These are phyloP conservation scores for Hydroisotoma schaefferi DNA, from an alignment of 2,888 invertebrate species.

Conservation along the genomic window DNA sequence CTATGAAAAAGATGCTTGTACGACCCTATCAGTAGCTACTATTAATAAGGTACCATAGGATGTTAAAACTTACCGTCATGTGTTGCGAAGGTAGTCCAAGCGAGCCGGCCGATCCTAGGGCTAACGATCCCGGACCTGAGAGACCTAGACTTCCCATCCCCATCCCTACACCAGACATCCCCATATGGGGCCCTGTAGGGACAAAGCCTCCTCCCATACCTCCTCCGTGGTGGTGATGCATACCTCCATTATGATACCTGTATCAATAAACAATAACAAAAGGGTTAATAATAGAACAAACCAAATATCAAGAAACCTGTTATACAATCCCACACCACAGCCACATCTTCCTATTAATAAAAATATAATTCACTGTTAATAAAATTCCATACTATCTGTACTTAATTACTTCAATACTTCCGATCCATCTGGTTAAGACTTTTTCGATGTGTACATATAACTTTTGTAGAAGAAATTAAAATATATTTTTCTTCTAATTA, in stretches of 20 bases:
- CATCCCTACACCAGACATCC: constrained; percentile 49
- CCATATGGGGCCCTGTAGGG: constrained; percentile 57
- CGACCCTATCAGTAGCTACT: constrained; percentile 4
- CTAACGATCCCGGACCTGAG: constrained; percentile 51
- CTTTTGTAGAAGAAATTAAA: too few relatives aligned
- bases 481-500: too few relatives aligned
- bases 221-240: constrained; percentile 49
- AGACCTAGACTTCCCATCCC: constrained; percentile 48
- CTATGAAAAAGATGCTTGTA: not conserved
- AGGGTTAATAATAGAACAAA: too few relatives aligned
- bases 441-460: too few relatives aligned
- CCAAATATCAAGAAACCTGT: too few relatives aligned
- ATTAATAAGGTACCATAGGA: not conserved
- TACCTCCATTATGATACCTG: constrained; percentile 52
- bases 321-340: too few relatives aligned
- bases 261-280: too few relatives aligned
- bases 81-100: constrained; percentile 48
- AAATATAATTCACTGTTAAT: too few relatives aligned
- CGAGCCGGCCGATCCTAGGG: constrained; percentile 71
- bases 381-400: too few relatives aligned
- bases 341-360: too few relatives aligned
- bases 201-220: constrained; percentile 50
- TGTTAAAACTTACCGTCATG: constrained; percentile 45
- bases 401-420: too few relatives aligned
- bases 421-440: too few relatives aligned